A percentile compares a stretch with the other conserved stretches of the same genome.
Conservation (phyloP, 2,113 vertebrate genomes). For the Piaya cayana region DNA sequence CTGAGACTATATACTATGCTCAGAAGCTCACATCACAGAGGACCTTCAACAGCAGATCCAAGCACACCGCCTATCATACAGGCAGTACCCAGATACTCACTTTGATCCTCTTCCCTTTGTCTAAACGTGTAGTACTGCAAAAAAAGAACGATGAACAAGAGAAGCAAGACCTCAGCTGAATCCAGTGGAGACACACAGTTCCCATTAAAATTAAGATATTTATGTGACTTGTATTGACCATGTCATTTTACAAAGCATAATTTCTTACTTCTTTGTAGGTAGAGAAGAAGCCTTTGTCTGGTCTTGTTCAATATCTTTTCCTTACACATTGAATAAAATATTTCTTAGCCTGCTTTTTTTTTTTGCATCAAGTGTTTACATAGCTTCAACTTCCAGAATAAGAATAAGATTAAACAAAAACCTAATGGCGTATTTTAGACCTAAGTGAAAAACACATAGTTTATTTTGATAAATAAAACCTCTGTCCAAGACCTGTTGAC, state of each 20-base stretch:
- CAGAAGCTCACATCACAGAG: not conserved
- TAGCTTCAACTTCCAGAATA: not conserved
- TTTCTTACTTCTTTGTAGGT: not conserved
- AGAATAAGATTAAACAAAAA: not conserved
- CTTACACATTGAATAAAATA: not conserved
- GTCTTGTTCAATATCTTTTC: fast-evolving
- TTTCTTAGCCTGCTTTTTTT: too few species aligned
- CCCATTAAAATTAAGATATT: not conserved
- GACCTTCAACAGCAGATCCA: not conserved
- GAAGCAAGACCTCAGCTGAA: not conserved
- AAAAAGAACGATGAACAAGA: not conserved
- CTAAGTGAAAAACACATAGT: not conserved
- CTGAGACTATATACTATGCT: not conserved
- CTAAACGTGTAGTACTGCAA: not conserved
- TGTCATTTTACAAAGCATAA: not conserved
- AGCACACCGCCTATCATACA: fast-evolving
- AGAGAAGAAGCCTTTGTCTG: not conserved
- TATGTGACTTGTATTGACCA: fast-evolving
- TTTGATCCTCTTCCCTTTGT: not conserved
- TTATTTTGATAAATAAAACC: not conserved
- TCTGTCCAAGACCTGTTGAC: not conserved
- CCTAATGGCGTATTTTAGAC: not conserved
- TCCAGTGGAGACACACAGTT: not conserved
- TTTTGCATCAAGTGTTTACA: not conserved
- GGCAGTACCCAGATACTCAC: not conserved